Percentiles rank a stretch among this genome's conserved stretches.
These are phyloP conservation scores for Tragelaphus imberbis DNA, from an alignment of 2,113 vertebrate species.

Conservation along the genomic window DNA sequence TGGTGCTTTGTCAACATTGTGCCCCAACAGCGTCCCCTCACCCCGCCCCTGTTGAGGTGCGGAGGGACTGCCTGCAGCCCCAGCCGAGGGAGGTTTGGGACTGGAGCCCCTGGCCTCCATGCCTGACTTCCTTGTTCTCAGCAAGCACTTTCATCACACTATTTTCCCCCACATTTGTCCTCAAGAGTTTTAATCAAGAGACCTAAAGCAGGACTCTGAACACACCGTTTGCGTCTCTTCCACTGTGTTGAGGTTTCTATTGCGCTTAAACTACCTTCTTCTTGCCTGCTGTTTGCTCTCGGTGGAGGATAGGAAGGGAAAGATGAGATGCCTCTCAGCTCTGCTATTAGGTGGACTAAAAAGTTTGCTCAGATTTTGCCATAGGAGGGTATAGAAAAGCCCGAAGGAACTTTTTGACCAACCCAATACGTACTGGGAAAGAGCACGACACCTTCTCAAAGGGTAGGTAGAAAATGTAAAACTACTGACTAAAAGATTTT, in stretches of 20 bases:
- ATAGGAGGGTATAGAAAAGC: not conserved
- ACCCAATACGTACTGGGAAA: not conserved
- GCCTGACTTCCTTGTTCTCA: fast-evolving
- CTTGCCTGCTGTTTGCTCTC: not conserved
- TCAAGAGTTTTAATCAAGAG: not conserved
- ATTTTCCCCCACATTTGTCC: not conserved
- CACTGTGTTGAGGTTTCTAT: not conserved
- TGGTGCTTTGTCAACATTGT: not conserved
- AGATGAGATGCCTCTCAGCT: not conserved
- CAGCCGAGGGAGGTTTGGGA: not conserved
- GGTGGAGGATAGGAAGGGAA: not conserved
- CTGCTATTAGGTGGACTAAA: not conserved
- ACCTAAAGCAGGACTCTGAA: not conserved
- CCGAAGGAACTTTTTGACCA: not conserved
- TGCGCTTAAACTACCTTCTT: not conserved
- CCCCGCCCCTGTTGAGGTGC: fast-evolving
- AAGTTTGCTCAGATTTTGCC: not conserved
- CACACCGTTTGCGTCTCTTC: not conserved
- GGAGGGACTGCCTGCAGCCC: not conserved
- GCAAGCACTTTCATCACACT: not conserved
- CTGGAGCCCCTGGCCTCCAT: not conserved
- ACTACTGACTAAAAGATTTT: not conserved
- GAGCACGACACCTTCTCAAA: not conserved
- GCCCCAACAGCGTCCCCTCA: not conserved
- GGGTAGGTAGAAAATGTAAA: not conserved